These are phyloP conservation scores for Malurus alboscapulatus DNA, from an alignment of 2,113 vertebrate species.

Conservation along the genomic window DNA sequence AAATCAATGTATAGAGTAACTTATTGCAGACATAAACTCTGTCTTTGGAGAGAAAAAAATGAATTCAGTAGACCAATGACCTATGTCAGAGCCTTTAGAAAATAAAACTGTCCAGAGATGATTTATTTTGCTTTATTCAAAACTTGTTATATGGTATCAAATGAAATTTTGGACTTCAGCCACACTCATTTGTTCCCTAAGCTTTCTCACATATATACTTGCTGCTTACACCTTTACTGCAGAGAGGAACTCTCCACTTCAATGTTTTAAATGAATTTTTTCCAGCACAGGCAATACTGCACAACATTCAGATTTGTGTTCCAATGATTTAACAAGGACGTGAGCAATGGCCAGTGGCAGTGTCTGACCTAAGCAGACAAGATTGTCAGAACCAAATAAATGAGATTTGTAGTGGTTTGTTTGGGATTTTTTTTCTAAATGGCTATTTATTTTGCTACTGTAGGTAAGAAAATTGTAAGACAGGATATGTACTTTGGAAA, in stretches of 20 bases:
- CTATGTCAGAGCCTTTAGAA: neutral
- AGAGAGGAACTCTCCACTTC: neutral
- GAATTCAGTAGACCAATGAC: neutral
- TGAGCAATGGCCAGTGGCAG: conserved; percentile 2
- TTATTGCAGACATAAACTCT: neutral
- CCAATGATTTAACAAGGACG: neutral
- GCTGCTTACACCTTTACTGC: neutral
- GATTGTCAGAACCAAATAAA: conserved; percentile 24
- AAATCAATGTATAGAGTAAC: neutral
- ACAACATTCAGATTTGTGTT: neutral
- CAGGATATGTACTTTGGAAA: neutral
- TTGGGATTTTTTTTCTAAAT: neutral
- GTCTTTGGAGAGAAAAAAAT: neutral
- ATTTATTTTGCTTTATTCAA: neutral
- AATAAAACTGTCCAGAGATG: neutral
- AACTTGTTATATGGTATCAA: neutral
- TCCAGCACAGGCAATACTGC: neutral
- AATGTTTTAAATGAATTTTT: neutral
- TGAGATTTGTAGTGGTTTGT: neutral
- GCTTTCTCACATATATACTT: neutral
- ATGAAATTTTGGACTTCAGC: neutral
- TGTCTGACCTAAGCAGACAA: neutral
- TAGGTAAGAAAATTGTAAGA: conserved; percentile 28
- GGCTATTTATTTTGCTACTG: neutral
- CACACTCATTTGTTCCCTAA: neutral